Conservation (phyloP, 2,113 vertebrate species). For the Percina caprodes region DNA sequence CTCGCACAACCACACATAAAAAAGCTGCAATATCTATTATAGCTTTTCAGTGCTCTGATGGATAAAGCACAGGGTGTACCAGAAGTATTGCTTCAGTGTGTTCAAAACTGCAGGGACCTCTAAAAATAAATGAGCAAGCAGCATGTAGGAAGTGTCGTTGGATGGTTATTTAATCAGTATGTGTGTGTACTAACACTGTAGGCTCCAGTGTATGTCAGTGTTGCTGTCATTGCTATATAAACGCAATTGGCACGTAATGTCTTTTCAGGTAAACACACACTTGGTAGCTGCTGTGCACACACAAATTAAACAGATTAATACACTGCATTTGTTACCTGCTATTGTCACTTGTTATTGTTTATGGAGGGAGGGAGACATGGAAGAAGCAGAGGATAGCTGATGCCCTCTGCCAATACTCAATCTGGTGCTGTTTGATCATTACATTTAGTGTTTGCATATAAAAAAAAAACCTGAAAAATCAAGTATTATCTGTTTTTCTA, state of each 20-base stretch:
- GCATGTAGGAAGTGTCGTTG: constrained; percentile 48
- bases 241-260: constrained; percentile 36
- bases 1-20: constrained; percentile 42
- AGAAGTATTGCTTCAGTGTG: constrained; percentile 72
- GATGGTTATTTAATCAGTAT: constrained; percentile 76
- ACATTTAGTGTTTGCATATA: neutral
- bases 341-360: constrained; percentile 19
- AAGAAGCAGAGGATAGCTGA: neutral
- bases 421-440: constrained; percentile 9
- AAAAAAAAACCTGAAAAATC: neutral
- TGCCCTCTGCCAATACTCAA: neutral
- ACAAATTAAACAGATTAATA: no score
- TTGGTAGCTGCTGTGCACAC: neutral
- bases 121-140: constrained; percentile 75
- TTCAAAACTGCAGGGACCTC: constrained; percentile 71
- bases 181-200: constrained; percentile 51
- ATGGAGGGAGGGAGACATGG: neutral
- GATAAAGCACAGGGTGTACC: constrained; percentile 55
- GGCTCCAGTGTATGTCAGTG: constrained; percentile 18
- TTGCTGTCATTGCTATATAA: no score
- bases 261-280: constrained; percentile 23
- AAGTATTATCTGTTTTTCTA: neutral
- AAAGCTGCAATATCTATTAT: constrained; percentile 56
- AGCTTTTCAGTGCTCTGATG: constrained; percentile 54
- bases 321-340: constrained; percentile 19